Percentiles rank a stretch among this genome's conserved stretches.
Evolutionary conservation across 2,113 vertebrate species (phyloP).

Genomic region (Rallus limicola): DNA sequence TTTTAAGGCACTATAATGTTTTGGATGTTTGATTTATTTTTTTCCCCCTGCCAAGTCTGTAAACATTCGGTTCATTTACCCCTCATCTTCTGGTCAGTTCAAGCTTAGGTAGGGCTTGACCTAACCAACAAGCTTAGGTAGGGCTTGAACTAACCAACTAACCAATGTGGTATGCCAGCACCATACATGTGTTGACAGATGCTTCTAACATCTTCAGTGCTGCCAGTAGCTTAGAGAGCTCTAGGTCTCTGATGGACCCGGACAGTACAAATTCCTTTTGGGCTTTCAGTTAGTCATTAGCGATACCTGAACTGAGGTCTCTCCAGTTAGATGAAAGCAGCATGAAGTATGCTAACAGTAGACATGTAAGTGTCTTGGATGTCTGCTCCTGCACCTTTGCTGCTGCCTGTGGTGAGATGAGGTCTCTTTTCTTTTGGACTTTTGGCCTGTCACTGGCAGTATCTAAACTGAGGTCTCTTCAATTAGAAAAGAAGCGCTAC

Average conservation of each 20-base stretch:
- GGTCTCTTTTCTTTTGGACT: not conserved
- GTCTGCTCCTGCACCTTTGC: not conserved
- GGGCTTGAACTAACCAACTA: not conserved
- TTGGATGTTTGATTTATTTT: not conserved
- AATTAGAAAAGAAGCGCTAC: not conserved
- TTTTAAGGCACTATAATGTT: too few relatives aligned
- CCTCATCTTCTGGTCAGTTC: not conserved
- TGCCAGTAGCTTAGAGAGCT: not conserved
- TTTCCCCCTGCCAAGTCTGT: not conserved
- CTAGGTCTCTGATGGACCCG: not conserved
- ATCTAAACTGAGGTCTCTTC: not conserved
- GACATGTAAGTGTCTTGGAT: not conserved
- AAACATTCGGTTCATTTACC: not conserved
- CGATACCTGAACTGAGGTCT: not conserved
- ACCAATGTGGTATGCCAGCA: fast-evolving
- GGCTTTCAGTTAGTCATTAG: not conserved
- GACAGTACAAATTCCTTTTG: not conserved
- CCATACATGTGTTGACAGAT: fast-evolving
- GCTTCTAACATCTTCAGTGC: not conserved
- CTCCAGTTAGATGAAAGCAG: not conserved
- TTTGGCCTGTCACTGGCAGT: not conserved
- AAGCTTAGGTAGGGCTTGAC: not conserved
- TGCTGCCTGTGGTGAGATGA: not conserved
- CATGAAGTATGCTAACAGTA: too few relatives aligned
- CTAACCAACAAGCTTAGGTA: not conserved